Evolutionary conservation across 2,113 vertebrate species (phyloP), one percentile per base, ranked within the genome.

Genomic region (Siphamia tubifer): DNA sequence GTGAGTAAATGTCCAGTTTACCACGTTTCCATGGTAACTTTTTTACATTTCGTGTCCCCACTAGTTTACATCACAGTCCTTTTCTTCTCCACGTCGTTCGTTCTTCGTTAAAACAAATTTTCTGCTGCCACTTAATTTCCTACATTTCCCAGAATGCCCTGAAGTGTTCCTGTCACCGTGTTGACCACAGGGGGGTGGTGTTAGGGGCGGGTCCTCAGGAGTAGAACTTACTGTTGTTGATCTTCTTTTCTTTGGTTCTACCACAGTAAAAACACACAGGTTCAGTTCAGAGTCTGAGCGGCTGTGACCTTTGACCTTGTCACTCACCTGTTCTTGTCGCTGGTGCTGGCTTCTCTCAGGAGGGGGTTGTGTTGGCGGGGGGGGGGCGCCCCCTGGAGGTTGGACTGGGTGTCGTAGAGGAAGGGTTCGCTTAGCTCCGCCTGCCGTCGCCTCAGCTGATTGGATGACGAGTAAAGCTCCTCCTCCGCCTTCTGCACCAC

Each of bases 161-260:
- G 83, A n/a, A n/a, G n/a, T n/a, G 83, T 85, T 77, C 58, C 5
- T 0, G 28, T 21, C n/a, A 25, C n/a, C 23, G 9, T 21, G 27
- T 3, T 11, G 16, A 19, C 17, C 23, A 21, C 31, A 9, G n/a
- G 28, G 5, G 36, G n/a, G 8, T 0, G 23, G n/a, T n/a, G n/a
- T n/a, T n/a, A n/a, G 17, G 43, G 31, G 20, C 16, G 39, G 5
- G 7, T 20, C 55, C 47, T 94, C 94, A 96, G 2, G 95, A 94
- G 86, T 96, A 97, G 84, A 97, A 99, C 82, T 90, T 97, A 85
- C 95, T 98, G 90, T 95, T 98, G 92, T 94, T 95, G 71, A 95
- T 90, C 81, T 93, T 95, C 91, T 96, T 97, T 86, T 96, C 96
- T 79, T 87, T 95, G 20, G 93, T 69, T 88, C 96, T 99, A 38